Base-by-base conservation (phyloP, 2,797 vertebrate genomes). In the Thaleichthys pacificus region DNA sequence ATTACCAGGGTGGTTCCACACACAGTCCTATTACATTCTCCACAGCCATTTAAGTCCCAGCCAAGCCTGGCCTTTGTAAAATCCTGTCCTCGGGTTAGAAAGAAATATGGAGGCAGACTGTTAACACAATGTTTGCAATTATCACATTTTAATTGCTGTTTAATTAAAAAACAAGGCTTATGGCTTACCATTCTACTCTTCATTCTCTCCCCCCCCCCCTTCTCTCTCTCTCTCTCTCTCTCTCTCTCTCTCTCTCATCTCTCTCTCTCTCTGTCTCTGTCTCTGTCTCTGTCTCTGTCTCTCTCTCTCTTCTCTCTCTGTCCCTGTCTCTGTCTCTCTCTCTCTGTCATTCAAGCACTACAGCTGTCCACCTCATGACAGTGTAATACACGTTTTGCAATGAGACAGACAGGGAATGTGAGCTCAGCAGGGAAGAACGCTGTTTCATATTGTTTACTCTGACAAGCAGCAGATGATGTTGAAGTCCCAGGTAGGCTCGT, bases 141-240 rank as follows among this genome's bases (percentile, higher is more conserved):
- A 90, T 84, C 88, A 83, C 84, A 81, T 83, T 89, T 87, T 91
- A 89, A 90, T 92, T 87, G 80, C 76, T 82, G 84, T 84, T 70
- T 82, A 87, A 90, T 89, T 90, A 90, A 85, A 89, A 88, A 15
- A 78, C 67, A 80, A 82, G 82, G 80, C 71, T 69, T 57, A 57
- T 75, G 81, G 84, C 77, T 84, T 79, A 57, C 74, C 66, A 75
- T 79, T 69, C 58, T 64, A 77, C 69, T 70, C 61, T 80, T 47
- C 24, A 17, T 35, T 54, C 26, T 49, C 38, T 30, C 57, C 32
- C 11, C 22, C 22, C 56, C 49, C 9, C 19, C n/a, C 47, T 14
- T 49, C 42, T 17, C 35, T 61, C 58, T 2, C 58, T n/a, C 79
- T 26, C 22, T 21, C 58, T 54, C 26, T 49, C 58, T 49, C 57